Conservation (phyloP, 2,888 invertebrate species). For the Oligia fasciuncula region DNA sequence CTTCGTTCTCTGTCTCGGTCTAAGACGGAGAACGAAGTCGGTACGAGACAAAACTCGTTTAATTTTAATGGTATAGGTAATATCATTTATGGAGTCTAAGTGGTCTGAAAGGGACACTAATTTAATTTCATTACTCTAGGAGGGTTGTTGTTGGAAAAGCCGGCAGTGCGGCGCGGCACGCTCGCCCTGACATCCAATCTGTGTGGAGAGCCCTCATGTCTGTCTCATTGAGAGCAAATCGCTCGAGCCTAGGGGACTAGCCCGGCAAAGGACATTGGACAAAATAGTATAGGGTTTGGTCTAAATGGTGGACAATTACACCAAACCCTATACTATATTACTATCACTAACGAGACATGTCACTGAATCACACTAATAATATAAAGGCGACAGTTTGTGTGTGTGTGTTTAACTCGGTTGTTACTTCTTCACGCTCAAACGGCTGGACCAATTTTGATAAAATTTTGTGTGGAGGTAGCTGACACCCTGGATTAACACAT, state of each 20-base stretch:
- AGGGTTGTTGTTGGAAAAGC: constrained; percentile 75
- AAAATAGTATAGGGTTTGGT: background rate
- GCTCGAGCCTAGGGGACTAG: constrained; percentile 68
- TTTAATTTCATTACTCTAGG: constrained; percentile 81
- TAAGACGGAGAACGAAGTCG: constrained; percentile 12
- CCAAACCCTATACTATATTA: too few species aligned
- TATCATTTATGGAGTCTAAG: constrained; percentile 62
- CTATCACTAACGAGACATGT: background rate
- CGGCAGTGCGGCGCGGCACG: constrained; percentile 62
- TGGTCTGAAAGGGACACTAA: constrained; percentile 76
- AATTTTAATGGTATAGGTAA: constrained; percentile 61
- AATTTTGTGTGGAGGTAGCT: too few species aligned
- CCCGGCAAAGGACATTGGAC: constrained; percentile 53
- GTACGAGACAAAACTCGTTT: constrained; percentile 46
- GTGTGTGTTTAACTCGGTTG: too few species aligned
- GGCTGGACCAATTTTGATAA: too few species aligned
- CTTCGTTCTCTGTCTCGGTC: too few species aligned
- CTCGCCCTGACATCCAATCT: constrained; percentile 84
- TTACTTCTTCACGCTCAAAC: too few species aligned
- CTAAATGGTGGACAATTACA: background rate
- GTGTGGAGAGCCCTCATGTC: constrained; percentile 80
- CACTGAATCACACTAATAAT: too few species aligned
- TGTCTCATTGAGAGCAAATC: constrained; percentile 85
- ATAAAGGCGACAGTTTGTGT: too few species aligned
- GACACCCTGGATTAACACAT: too few species aligned